Base-by-base conservation (phyloP, 2,888 invertebrate species). In the Nymphalis c-album region DNA sequence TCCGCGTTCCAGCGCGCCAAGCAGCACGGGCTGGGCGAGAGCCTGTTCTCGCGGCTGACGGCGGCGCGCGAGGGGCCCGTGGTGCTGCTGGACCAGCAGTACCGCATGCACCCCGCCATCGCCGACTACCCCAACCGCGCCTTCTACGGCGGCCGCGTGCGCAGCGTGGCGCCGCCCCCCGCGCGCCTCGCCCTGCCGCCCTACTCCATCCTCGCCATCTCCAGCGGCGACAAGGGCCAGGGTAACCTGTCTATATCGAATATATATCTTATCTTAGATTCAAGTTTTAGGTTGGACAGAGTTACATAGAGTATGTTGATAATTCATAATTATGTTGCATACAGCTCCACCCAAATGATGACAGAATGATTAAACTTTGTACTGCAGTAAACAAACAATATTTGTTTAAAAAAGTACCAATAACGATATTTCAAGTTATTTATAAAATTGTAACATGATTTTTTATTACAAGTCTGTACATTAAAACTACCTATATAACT, bases 61-160 rank as follows among this genome's bases (percentile, higher is more conserved):
- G 95, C 64, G 90, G 64, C 79, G 77, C 47, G 55, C 22, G 64
- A 50, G 22, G 66, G 62, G 48, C 94, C 94, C 0, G 90, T 94
- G 10, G 87, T 93, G 71, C 85, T 94, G 75, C 87, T 97, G 45
- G 90, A 93, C 73, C 92, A 87, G 2, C 98, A 98, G 84, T 98
- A 97, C 85, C 93, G 98, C 72, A 98, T 98, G 98, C 95, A 96
- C 75, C 93, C 94, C 0, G 95, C 95, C 64, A 97, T 98, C 74
- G 95, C 95, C 2, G 87, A 90, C 66, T 98, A 96, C 93, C 97
- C 98, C 0, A 97, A 96, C 85, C 85, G 91, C 48, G 93, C 93
- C 58, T 96, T 96, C 85, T 97, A 97, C 81, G 88, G 86, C 57
- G 93, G 93, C 8, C 85, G 81, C 71, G 85, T 96, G 60, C 77